Base-by-base conservation (phyloP, 2,113 vertebrate species). In the Sinocyclocheilus anophthalmus region DNA sequence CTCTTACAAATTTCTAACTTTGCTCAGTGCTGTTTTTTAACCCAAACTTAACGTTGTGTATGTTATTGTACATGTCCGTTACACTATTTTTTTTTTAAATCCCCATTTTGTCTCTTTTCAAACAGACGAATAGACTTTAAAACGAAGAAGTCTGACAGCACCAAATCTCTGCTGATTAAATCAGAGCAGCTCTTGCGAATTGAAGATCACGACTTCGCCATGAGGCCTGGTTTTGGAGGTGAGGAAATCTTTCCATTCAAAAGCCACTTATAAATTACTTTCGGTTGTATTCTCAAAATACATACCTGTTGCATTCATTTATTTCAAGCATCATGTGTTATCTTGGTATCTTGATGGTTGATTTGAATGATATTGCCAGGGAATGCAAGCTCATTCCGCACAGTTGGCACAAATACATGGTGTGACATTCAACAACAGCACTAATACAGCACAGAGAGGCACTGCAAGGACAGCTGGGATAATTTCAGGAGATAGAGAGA, bases 181-280 rank as follows among this genome's bases (percentile, higher is more conserved):
- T 95, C 94, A 0, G 94, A 97, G 89, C 96, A 97, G 88, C 94
- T 97, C 82, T 95, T 98, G 76, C 95, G 93, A 33, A 96, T 97
- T 86, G 95, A 99, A 39, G 96, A 97, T 70, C 96, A 97, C 2
- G 96, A 98, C 89, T 98, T 98, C 93, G 95, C 96, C 18, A 94
- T 97, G 94, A 95, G 97, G 84, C 96, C 96, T 55, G 96, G 97
- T 89, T 98, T 98, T 93, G 97, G 96, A 95, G 96, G 97, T 98
- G 90, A 95, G 91, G 53, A 4, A 2, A 45, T n/a, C 26, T 16
- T 50, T 14, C 22, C 10, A 20, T 50, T 37, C 11, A 45, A 87
- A 65, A 79, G 61, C 37, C 50, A 12, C 39, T 33, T 13, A 50
- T 33, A 14, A 69, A 30, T 53, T 33, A 20, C 39, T 65, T 77